Evolutionary conservation across 2,888 invertebrate species (phyloP), one percentile per base, ranked within the genome.

Genomic region (Orthonevra nobilis): DNA sequence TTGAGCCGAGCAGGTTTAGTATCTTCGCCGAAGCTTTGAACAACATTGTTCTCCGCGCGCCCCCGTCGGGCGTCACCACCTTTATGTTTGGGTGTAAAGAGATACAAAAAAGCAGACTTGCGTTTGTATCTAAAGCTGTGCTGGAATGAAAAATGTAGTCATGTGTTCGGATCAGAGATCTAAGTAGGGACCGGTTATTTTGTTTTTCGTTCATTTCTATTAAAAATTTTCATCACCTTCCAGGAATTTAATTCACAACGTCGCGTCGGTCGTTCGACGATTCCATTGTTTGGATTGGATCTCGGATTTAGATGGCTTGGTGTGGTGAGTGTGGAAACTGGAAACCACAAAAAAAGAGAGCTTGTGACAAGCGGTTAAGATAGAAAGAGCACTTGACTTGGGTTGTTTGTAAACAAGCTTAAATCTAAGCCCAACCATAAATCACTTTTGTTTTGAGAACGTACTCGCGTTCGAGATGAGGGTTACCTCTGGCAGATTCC

Each of bases 171-270:
- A 50, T 72, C 20, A 10, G 46, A 72, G 77, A 40, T 70, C 54
- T 42, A 20, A 61, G 48, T 56, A 44, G 42, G 17, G 56, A 66
- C 72, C 66, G 66, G 72, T 72, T 79, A 72, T 61, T 34, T 54
- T n/a, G 20, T 12, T 42, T 46, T 44, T 34, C n/a, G 17, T 38
- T 34, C n/a, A 4, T 3, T 56, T 46, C 54, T 40, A 9, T 0
- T 40, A 5, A 12, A 23, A 6, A 63, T 63, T 17, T 56, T 66
- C 69, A 64, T 56, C 48, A 42, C 36, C 60, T 81, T 81, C 81
- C 81, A 81, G 81, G 81, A 81, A 81, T 81, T 81, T 32, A 66
- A 81, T 81, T 81, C 75, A 75, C 70, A 81, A 81, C 20, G 56
- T 17, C 15, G 10, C 5, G 23, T 32, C 44, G 36, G n/a, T 23